These are phyloP conservation scores for Paraescarpia echinospica DNA, from an alignment of 1,140 invertebrate species.

Conservation along the genomic window DNA sequence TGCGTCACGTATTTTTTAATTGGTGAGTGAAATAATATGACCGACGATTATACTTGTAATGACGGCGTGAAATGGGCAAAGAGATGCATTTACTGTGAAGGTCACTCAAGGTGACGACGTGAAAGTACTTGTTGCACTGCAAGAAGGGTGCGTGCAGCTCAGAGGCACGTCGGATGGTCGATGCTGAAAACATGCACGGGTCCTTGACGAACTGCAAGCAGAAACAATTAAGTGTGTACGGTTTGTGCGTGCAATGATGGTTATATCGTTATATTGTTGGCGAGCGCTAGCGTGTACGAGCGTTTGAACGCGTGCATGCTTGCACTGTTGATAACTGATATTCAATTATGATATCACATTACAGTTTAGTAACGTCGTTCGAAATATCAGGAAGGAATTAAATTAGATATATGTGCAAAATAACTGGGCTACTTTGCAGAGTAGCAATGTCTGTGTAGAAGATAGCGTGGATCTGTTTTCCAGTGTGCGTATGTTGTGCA, in stretches of 20 bases:
- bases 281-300: background rate
- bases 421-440: no score
- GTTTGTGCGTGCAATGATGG: constrained; percentile 23
- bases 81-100: constrained; percentile 40
- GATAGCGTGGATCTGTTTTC: background rate
- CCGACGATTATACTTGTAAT: background rate
- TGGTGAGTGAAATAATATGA: background rate
- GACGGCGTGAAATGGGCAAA: background rate
- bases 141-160: constrained; percentile 51
- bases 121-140: constrained; percentile 57
- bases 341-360: no score
- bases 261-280: background rate
- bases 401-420: background rate
- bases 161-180: constrained; percentile 45
- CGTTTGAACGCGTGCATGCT: background rate
- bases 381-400: no score
- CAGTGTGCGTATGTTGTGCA: background rate
- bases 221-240: background rate
- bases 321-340: background rate
- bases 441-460: no score
- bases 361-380: no score
- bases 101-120: constrained; percentile 52
- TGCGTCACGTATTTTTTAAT: background rate
- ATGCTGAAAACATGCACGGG: constrained; percentile 47
- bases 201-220: constrained; percentile 41